phyloP scores from a whole-genome alignment of 2,888 invertebrate species.

The Yponomeuta plumbellus region DNA sequence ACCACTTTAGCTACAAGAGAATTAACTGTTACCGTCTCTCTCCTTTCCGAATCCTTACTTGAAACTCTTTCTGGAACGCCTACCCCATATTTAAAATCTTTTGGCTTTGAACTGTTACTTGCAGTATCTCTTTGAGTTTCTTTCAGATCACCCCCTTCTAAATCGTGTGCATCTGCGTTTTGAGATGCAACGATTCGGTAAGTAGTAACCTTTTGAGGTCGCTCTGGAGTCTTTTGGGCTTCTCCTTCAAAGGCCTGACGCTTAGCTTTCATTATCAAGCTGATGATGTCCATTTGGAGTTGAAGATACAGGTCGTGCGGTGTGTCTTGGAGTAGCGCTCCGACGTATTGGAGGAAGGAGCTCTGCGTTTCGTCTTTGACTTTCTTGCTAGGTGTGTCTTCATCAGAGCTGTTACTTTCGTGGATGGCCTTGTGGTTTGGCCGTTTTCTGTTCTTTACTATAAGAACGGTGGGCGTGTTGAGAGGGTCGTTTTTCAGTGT shows the following conservation, averaged over 20 bases:
- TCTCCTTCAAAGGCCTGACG: slow-evolving; percentile 21
- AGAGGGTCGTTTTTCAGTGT: no score
- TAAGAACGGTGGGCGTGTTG: no score
- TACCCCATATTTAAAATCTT: no score
- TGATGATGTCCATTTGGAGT: slow-evolving; percentile 50
- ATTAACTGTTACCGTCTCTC: no score
- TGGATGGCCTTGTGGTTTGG: background rate
- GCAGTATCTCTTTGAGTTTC: no score
- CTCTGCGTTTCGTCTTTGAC: slow-evolving; percentile 10
- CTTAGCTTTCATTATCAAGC: slow-evolving; percentile 44
- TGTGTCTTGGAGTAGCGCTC: slow-evolving; percentile 41
- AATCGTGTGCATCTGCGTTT: no score
- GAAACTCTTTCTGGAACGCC: no score
- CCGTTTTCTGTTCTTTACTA: background rate
- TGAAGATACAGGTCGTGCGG: slow-evolving; percentile 36
- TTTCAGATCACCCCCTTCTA: no score
- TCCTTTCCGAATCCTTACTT: no score
- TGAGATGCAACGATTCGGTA: no score
- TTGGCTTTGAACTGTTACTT: no score
- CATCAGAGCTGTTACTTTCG: background rate
- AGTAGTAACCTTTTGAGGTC: slow-evolving; percentile 11
- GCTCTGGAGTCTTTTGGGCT: background rate
- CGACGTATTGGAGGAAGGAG: slow-evolving; percentile 43
- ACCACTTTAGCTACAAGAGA: no score
- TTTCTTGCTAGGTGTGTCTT: background rate